Evolutionary conservation across 2,888 invertebrate genomes (phyloP), one percentile per base, ranked within the genome.

Genomic region (Clusia tigrina): DNA sequence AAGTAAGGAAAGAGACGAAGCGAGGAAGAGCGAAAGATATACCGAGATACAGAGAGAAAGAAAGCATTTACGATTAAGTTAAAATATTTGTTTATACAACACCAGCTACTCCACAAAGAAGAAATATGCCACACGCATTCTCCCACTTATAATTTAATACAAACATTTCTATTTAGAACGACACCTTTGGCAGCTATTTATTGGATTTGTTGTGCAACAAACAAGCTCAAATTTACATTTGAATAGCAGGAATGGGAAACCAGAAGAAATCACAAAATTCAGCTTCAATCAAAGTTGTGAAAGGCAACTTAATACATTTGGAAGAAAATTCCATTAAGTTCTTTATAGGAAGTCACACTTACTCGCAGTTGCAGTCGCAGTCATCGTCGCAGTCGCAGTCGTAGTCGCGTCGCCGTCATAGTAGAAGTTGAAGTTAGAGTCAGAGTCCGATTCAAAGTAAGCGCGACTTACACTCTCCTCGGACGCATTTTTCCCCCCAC

Each of bases 91-190:
- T n/a, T n/a, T n/a, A n/a, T n/a, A n/a, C n/a, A n/a, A n/a, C n/a
- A n/a, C n/a, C n/a, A n/a, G n/a, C n/a, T n/a, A n/a, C n/a, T n/a
- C n/a, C n/a, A n/a, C n/a, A 32, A 32, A 32, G 42, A 42, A 42
- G n/a, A 42, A n/a, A 42, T 42, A 12, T 42, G 42, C 42, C 42
- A 42, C 42, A 42, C 42, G 42, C n/a, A n/a, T n/a, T 3, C 42
- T 32, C 32, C 5, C 9, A n/a, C 42, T 42, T 17, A 42, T 42
- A 42, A 42, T n/a, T 42, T n/a, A 42, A 42, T 42, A n/a, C 42
- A 42, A 42, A 42, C 42, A 42, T 12, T 3, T 42, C n/a, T 15
- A 42, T 42, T 42, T 10, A 42, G 42, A 42, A n/a, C n/a, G n/a
- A 42, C 42, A 42, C 5, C 32, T 32, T 32, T n/a, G n/a, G n/a